A percentile compares a stretch with the other conserved stretches of the same genome.
Evolutionary conservation across 2,888 invertebrate genomes (phyloP).

Genomic region (Oasisia sp.): DNA sequence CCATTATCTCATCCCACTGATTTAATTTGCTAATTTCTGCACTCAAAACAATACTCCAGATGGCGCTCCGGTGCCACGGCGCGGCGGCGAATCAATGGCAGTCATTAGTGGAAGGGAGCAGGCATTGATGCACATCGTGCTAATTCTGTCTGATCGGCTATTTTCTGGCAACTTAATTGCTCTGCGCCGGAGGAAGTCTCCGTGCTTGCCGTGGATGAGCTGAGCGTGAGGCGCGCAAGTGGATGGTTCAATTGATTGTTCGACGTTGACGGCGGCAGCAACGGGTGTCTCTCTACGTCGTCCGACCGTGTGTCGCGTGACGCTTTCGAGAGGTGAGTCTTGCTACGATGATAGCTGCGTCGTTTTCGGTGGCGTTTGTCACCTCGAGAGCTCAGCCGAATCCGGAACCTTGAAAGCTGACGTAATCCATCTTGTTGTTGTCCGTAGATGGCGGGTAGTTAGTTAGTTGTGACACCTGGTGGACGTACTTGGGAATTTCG

Average conservation of each 20-base stretch:
- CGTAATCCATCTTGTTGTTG: neutral
- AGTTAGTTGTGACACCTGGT: neutral
- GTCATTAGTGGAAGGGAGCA: slow-evolving; percentile 11
- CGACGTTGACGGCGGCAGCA: neutral
- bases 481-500: neutral
- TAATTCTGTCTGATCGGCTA: slow-evolving; percentile 11
- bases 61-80: neutral
- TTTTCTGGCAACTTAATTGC: slow-evolving; percentile 17
- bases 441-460: neutral
- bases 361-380: neutral
- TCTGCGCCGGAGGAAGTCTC: neutral
- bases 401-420: neutral
- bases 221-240: neutral
- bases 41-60: neutral
- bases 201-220: neutral
- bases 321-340: neutral
- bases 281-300: neutral
- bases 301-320: neutral
- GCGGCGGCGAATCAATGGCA: neutral
- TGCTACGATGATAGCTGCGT: neutral
- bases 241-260: neutral
- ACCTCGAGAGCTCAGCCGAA: neutral
- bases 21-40: neutral
- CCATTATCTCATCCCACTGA: neutral
- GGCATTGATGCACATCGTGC: slow-evolving; percentile 17